Base-by-base conservation (phyloP, 2,113 vertebrate species). In the Arothron firmamentum region DNA sequence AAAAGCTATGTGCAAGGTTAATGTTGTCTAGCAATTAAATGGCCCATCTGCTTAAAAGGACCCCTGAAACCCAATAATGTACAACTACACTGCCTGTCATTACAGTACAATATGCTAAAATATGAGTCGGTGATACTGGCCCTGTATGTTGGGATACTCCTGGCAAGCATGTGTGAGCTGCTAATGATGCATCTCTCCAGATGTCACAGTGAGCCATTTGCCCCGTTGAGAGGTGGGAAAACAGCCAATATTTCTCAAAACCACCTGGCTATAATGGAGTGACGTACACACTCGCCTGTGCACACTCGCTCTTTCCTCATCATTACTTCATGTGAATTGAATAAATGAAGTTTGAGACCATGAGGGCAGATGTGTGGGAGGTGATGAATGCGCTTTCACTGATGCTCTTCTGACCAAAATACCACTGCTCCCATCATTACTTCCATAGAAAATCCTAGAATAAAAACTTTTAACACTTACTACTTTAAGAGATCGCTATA, bases 301-400 rank as follows among this genome's bases (percentile, higher is more conserved):
- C 11, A 52, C 61, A 51, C 52, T 60, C 62, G 56, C 75, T 34
- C 74, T 13, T 53, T 15, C 47, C 62, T 70, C 60, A 70, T 58
- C 61, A 67, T 75, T 64, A 58, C 59, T 57, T 17, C 66, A 59
- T 63, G 72, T 82, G 66, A 57, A 28, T 80, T 75, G 15, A 47
- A 16, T 47, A 12, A 38, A 38, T 79, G 72, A 55, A 50, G 68
- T 71, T 58, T 79, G 81, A 66, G 71, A 83, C 65, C 59, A 74
- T 62, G 55, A 13, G 76, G 79, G 72, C 86, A 86, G 85, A 74
- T 88, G 88, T 86, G 88, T 89, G 82, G 86, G 86, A 87, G 85
- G 83, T 88, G 86, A 87, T 78, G 70, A 80, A 88, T 74, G 83
- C 66, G 74, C 43, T 77, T 69, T 52, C 49, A 69, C 25, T 49